Conservation (phyloP, 1,140 invertebrate species). For the Harlomillsia oculata region DNA sequence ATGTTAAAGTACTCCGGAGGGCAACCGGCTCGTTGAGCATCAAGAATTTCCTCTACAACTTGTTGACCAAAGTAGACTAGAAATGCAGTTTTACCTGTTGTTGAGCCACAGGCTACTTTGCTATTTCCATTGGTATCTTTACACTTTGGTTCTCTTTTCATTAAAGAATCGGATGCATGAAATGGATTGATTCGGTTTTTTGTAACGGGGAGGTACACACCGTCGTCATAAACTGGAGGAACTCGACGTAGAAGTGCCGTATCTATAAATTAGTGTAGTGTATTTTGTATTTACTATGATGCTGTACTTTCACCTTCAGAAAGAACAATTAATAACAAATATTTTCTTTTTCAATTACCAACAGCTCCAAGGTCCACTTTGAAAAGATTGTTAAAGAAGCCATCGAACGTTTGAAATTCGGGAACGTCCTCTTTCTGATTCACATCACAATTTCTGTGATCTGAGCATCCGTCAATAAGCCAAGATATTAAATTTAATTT, state of each 20-base stretch:
- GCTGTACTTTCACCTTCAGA: no score
- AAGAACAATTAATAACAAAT: no score
- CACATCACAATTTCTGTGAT: background rate
- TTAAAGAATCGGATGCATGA: slow-evolving; percentile 46
- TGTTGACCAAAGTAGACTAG: slow-evolving; percentile 60
- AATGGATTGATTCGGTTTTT: slow-evolving; percentile 48
- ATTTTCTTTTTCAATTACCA: no score
- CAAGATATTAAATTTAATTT: slow-evolving; percentile 30
- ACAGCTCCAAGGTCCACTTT: slow-evolving; percentile 33
- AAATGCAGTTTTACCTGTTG: slow-evolving; percentile 52
- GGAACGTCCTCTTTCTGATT: background rate
- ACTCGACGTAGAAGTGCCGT: slow-evolving; percentile 48
- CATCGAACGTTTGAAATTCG: slow-evolving; percentile 32
- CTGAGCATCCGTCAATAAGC: slow-evolving; percentile 26
- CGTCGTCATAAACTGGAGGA: slow-evolving; percentile 54
- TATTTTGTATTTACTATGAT: no score
- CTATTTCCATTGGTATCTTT: background rate
- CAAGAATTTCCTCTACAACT: slow-evolving; percentile 54
- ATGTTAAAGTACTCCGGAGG: slow-evolving; percentile 52
- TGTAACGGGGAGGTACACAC: slow-evolving; percentile 48
- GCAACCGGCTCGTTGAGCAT: slow-evolving; percentile 49
- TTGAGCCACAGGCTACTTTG: slow-evolving; percentile 39
- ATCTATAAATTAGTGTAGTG: slow-evolving; percentile 42
- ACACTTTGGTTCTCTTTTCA: slow-evolving; percentile 35
- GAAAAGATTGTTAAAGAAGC: slow-evolving; percentile 33